A percentile compares a stretch with the other conserved stretches of the same genome.
These are phyloP conservation scores for Dissostichus mawsoni DNA, from an alignment of 2,113 vertebrate species.

Conservation along the genomic window DNA sequence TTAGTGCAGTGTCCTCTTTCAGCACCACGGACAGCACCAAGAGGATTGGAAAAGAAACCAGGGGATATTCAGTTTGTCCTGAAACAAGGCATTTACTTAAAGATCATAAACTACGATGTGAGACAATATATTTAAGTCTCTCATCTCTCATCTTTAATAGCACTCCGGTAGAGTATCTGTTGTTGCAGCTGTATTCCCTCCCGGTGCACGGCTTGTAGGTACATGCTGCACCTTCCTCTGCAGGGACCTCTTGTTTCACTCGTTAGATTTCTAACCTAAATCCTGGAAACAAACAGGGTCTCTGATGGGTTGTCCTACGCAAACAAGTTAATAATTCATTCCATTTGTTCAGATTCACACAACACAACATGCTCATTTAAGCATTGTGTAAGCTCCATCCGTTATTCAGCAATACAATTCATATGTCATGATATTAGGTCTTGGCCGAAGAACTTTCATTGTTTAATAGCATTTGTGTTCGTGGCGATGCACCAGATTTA, in stretches of 20 bases:
- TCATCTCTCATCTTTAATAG: background rate
- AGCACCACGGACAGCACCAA: conserved; percentile 54
- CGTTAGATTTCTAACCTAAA: background rate
- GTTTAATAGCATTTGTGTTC: conserved; percentile 22
- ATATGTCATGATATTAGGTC: conserved; percentile 53
- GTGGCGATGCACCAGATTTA: background rate
- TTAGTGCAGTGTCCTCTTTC: conserved; percentile 18
- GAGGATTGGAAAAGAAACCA: background rate
- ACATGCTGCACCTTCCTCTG: background rate
- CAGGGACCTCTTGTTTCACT: conserved; percentile 1
- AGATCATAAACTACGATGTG: background rate
- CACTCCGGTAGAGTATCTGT: background rate
- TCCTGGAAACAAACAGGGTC: conserved; percentile 10
- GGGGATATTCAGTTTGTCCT: background rate
- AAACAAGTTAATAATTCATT: conserved; percentile 33
- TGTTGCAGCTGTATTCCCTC: background rate
- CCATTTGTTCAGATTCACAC: conserved; percentile 33
- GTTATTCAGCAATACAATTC: conserved; percentile 48
- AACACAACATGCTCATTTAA: conserved; percentile 38
- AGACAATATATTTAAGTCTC: background rate
- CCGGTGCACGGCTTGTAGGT: background rate
- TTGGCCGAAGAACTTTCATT: conserved; percentile 18
- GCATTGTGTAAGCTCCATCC: conserved; percentile 10
- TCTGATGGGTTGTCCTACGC: background rate
- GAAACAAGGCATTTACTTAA: background rate